Percentiles rank a stretch among this genome's conserved stretches.
Evolutionary conservation across 2,113 vertebrate genomes (phyloP).

Genomic region (Anguilla rostrata): DNA sequence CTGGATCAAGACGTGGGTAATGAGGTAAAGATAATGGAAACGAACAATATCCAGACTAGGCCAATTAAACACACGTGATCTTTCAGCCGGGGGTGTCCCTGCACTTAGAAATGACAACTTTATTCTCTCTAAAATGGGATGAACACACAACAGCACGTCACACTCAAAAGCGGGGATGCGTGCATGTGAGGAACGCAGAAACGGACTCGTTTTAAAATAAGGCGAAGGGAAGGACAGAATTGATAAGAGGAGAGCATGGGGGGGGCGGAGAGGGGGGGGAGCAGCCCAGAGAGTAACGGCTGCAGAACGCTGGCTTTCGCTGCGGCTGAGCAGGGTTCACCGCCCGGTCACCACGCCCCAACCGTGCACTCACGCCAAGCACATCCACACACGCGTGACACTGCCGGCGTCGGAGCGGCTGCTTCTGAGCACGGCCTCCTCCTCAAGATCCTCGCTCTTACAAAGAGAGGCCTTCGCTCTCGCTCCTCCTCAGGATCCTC

Average conservation of each 20-base stretch:
- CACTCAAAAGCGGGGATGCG: not conserved
- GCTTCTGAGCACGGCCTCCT: conserved; percentile 6
- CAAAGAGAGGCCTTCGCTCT: not conserved
- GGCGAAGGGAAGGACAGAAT: not conserved
- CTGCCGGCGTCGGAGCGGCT: not conserved
- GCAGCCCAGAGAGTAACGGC: not conserved
- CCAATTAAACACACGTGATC: not conserved
- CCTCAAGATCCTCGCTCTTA: not conserved
- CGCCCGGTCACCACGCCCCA: not conserved
- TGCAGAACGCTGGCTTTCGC: not conserved
- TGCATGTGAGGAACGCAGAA: not conserved
- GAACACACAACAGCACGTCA: not conserved
- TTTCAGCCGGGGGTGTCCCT: not conserved
- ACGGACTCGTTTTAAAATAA: not conserved
- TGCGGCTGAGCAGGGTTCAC: not conserved
- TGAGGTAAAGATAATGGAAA: not conserved
- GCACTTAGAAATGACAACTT: not conserved
- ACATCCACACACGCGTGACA: not conserved
- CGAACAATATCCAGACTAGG: not conserved
- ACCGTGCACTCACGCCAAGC: not conserved
- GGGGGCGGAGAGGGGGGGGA: too few species aligned
- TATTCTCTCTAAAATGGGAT: not conserved
- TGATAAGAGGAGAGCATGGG: not conserved
- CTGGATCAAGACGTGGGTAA: not conserved
- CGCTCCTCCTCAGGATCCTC: too few species aligned